phyloP scores from a whole-genome alignment of 2,797 vertebrate genomes.

The Rhabdophis nuchalis region DNA sequence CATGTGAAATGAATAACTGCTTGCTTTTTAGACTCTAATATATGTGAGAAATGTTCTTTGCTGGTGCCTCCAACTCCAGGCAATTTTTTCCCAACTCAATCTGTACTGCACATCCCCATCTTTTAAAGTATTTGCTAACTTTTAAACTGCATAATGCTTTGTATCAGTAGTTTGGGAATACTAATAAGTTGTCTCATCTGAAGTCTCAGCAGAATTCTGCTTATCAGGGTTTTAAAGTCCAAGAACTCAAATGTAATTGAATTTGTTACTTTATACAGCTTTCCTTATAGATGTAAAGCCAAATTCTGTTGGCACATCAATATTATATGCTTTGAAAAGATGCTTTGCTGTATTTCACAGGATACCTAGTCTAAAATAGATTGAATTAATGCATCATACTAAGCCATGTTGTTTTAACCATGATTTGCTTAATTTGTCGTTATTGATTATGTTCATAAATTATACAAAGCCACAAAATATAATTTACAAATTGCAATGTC shows the following conservation, averaged over 20 bases:
- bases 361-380: neutral
- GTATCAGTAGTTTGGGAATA: constrained; percentile 5
- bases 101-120: neutral
- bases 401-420: neutral
- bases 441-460: neutral
- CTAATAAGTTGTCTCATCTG: neutral
- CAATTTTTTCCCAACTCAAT: neutral
- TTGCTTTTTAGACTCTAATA: neutral
- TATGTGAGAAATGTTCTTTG: neutral
- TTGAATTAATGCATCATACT: neutral
- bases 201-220: neutral
- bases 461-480: neutral
- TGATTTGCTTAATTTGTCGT: neutral
- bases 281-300: neutral
- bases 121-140: constrained; percentile 19
- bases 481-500: neutral
- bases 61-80: neutral
- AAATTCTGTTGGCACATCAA: neutral
- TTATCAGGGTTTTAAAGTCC: constrained; percentile 15
- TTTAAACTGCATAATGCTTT: constrained; percentile 7
- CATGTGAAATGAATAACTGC: neutral
- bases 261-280: neutral
- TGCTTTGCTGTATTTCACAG: neutral
- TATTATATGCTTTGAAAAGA: constrained; percentile 5
- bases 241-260: neutral